phyloP scores from a whole-genome alignment of 35 echinoderm and acorn worm species.

The Strongylocentrotus purpuratus region DNA sequence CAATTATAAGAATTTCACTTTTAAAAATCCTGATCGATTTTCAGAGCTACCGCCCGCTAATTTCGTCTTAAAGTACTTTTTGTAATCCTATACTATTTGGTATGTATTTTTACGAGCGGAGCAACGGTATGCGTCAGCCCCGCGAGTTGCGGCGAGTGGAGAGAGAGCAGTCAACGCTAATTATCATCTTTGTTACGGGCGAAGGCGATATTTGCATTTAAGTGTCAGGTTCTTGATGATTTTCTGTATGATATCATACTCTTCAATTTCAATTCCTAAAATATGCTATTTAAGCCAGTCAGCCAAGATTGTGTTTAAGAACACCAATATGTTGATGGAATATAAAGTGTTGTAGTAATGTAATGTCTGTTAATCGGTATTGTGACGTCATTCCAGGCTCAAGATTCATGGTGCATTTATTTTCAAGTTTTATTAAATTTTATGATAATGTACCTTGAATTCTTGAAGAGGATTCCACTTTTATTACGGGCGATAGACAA shows the following conservation, averaged over 20 bases:
- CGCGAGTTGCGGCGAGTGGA: not conserved
- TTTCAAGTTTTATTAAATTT: too few species aligned
- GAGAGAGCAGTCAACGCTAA: not conserved
- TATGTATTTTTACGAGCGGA: not conserved
- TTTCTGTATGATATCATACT: not conserved
- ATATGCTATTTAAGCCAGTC: too few species aligned
- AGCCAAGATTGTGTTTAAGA: too few species aligned
- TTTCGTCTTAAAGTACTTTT: not conserved
- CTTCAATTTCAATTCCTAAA: not conserved
- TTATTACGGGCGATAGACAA: too few species aligned
- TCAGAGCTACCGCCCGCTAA: not conserved
- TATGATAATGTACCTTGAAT: too few species aligned
- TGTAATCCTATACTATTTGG: not conserved
- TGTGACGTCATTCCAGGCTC: too few species aligned
- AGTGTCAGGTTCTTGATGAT: not conserved
- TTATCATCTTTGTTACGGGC: not conserved
- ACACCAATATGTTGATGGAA: too few species aligned
- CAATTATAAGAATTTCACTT: too few species aligned
- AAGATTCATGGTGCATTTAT: too few species aligned
- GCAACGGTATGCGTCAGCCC: not conserved
- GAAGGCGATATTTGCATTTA: not conserved
- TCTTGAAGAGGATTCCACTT: too few species aligned
- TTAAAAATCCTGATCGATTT: not conserved
- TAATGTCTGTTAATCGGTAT: too few species aligned
- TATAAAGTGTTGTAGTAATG: too few species aligned